Evolutionary conservation across 2,797 vertebrate species (phyloP).

Genomic region (Periparus ater): DNA sequence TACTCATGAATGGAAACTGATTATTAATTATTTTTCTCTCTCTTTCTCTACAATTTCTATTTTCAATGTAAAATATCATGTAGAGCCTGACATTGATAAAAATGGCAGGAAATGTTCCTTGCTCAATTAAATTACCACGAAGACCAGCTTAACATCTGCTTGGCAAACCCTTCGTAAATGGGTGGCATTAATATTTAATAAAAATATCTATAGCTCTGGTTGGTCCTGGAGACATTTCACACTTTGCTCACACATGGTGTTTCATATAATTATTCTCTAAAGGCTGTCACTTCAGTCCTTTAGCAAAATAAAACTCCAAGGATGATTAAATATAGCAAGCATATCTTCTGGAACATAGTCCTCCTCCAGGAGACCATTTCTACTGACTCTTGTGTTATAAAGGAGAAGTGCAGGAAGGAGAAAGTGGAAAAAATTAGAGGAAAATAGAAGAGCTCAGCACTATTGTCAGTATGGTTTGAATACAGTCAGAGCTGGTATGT

Average conservation of each 20-base stretch:
- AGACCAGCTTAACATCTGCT: conserved; percentile 76
- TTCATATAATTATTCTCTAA: conserved; percentile 71
- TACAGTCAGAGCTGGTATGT: not conserved
- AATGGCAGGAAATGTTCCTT: conserved; percentile 78
- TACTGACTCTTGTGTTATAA: not conserved
- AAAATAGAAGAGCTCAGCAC: not conserved
- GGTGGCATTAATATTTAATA: conserved; percentile 79
- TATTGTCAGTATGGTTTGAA: not conserved
- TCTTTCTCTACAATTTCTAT: conserved; percentile 70
- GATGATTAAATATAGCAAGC: conserved; percentile 8
- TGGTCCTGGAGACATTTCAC: conserved; percentile 73
- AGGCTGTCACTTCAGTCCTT: conserved; percentile 39
- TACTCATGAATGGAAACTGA: conserved; percentile 72
- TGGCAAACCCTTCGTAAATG: conserved; percentile 68
- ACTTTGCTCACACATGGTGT: conserved; percentile 69
- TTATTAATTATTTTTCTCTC: conserved; percentile 75
- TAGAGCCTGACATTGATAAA: conserved; percentile 78
- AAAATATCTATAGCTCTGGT: conserved; percentile 69
- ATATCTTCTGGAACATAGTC: not conserved
- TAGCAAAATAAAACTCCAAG: conserved; percentile 56
- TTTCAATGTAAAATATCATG: conserved; percentile 75
- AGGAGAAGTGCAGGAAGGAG: not conserved
- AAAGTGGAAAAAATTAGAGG: not conserved
- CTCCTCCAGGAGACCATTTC: not conserved
- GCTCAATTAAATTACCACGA: conserved; percentile 74